Conservation (phyloP, 2,888 invertebrate genomes). For the Schrankia costaestrigalis region DNA sequence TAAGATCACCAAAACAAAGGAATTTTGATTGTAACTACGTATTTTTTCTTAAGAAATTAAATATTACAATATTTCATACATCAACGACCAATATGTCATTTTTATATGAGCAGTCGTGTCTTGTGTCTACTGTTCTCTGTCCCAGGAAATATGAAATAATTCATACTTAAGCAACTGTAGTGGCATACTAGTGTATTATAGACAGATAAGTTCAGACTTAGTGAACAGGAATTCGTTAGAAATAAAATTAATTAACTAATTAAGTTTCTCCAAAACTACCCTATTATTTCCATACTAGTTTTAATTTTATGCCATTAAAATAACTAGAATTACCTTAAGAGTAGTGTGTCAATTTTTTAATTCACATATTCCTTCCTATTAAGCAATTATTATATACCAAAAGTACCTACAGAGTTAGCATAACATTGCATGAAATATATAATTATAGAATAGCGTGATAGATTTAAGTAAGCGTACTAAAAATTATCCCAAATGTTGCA, state of each 20-base stretch:
- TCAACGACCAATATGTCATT: conserved; percentile 33
- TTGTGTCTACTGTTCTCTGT: no score
- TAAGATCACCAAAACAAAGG: conserved; percentile 23
- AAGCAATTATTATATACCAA: conserved; percentile 69
- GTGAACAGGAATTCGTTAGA: no score
- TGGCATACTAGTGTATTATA: no score
- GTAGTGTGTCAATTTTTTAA: conserved; percentile 71
- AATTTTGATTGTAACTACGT: conserved; percentile 12
- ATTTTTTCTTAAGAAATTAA: conserved; percentile 14
- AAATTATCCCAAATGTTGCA: conserved; percentile 24
- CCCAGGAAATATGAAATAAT: no score
- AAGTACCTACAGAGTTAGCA: conserved; percentile 63
- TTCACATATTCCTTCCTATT: conserved; percentile 73
- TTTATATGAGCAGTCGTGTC: no score
- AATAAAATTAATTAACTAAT: no score
- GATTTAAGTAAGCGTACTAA: conserved; percentile 29
- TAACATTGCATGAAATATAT: conserved; percentile 61
- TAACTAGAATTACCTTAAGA: conserved; percentile 28
- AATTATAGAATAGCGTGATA: conserved; percentile 34
- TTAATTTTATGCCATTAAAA: conserved; percentile 12
- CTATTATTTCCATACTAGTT: conserved; percentile 17
- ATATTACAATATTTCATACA: conserved; percentile 18
- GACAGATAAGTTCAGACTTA: no score
- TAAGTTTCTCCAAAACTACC: no score
- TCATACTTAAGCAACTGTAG: no score